A percentile compares a stretch with the other conserved stretches of the same genome.
Conservation (phyloP, 2,113 vertebrate genomes). For the Donacobius atricapilla region DNA sequence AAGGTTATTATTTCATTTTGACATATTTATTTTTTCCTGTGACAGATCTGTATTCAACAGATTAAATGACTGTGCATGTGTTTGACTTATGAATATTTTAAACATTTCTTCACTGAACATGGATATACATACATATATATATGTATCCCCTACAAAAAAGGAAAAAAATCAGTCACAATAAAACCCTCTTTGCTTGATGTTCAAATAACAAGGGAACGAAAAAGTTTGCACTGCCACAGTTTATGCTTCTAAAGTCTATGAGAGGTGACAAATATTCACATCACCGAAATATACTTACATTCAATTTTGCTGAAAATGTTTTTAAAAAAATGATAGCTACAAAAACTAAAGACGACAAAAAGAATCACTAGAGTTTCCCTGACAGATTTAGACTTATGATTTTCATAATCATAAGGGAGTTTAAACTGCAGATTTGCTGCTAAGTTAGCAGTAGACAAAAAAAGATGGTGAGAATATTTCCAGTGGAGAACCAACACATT, state of each 20-base stretch:
- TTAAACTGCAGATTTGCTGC: neutral
- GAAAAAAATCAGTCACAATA: neutral
- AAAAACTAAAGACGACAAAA: conserved; percentile 16
- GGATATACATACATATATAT: neutral
- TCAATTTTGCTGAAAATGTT: neutral
- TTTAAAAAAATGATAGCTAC: neutral
- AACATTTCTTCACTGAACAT: neutral
- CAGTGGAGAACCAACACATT: neutral
- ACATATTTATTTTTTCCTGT: neutral
- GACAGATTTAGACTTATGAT: neutral
- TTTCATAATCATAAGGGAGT: conserved; percentile 9
- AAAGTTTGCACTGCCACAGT: neutral
- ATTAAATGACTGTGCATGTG: neutral
- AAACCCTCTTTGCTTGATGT: neutral
- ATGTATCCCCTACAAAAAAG: neutral
- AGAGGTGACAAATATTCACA: neutral
- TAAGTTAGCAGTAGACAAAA: neutral
- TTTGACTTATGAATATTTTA: neutral
- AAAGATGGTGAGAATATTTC: conserved; percentile 20
- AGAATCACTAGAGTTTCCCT: neutral
- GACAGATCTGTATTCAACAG: neutral
- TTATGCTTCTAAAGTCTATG: neutral
- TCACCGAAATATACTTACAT: neutral
- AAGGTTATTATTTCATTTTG: neutral
- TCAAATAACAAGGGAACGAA: neutral